Conservation (phyloP, 2,113 vertebrate genomes). For the Orycteropus afer region DNA sequence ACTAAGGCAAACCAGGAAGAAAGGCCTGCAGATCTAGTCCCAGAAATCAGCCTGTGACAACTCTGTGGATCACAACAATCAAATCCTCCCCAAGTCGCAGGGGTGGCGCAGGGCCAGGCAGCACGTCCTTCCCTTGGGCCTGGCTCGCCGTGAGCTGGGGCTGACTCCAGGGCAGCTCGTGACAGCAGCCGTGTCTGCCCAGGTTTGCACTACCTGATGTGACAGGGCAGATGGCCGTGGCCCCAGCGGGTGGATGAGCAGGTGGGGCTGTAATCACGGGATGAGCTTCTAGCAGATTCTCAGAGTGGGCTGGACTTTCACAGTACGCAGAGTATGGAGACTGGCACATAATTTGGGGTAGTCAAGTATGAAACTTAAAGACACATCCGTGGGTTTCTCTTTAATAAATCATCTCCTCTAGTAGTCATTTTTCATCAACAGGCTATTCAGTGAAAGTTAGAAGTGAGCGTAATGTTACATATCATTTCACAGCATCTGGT, state of each 20-base stretch:
- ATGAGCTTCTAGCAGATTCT: slow-evolving; percentile 33
- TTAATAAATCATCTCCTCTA: slow-evolving; percentile 85
- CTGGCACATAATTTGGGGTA: slow-evolving; percentile 70
- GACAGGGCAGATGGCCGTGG: slow-evolving; percentile 45
- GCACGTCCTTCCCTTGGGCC: fast-evolving
- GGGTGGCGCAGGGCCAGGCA: background rate
- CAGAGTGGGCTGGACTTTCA: slow-evolving; percentile 48
- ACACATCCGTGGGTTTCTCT: slow-evolving; percentile 74
- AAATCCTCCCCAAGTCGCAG: background rate
- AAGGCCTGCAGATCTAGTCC: background rate
- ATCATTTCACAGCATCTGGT: slow-evolving; percentile 88
- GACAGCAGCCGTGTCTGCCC: background rate
- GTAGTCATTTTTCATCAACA: slow-evolving; percentile 82
- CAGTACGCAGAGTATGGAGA: slow-evolving; percentile 60
- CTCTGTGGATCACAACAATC: background rate
- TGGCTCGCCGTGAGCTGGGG: background rate
- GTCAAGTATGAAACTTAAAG: slow-evolving; percentile 79
- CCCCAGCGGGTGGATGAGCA: slow-evolving; percentile 43
- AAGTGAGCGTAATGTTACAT: slow-evolving; percentile 86
- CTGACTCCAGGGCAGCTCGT: background rate
- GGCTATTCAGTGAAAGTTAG: slow-evolving; percentile 83
- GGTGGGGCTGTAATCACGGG: slow-evolving; percentile 52
- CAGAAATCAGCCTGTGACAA: background rate
- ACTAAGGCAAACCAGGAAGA: background rate
- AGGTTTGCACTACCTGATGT: background rate